Conservation (phyloP, 2,113 vertebrate genomes). For the Physeter macrocephalus region DNA sequence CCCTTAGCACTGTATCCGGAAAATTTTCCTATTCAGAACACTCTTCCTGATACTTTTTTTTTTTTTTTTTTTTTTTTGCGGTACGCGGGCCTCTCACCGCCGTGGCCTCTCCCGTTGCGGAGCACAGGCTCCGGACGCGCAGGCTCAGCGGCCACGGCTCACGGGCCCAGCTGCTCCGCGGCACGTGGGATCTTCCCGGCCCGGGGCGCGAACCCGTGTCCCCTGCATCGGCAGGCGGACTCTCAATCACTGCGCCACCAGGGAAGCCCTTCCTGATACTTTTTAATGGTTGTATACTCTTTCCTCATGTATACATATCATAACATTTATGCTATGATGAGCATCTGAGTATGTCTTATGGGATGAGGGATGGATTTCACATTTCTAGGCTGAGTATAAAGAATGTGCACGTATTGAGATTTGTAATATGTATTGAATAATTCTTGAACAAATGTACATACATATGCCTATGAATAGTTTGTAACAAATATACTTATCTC, state of each 20-base stretch:
- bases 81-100: too few species aligned
- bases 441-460: neutral
- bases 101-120: too few species aligned
- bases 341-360: neutral
- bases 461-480: neutral
- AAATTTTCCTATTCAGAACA: neutral
- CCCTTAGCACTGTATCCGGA: neutral
- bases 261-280: neutral
- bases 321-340: neutral
- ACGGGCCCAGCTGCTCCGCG: too few species aligned
- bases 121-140: too few species aligned
- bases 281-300: neutral
- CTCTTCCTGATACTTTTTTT: neutral
- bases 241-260: too few species aligned
- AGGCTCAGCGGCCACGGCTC: too few species aligned
- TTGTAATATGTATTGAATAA: neutral
- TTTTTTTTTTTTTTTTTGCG: too few species aligned
- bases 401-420: neutral
- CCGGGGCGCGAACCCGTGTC: too few species aligned
- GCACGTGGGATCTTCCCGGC: too few species aligned
- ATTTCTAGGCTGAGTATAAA: neutral
- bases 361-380: neutral
- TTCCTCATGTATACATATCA: neutral
- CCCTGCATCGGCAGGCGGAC: too few species aligned
- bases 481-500: neutral